Percentiles rank a stretch among this genome's conserved stretches.
Conservation (phyloP, 2,797 vertebrate genomes). For the Sebastes matsubarae region DNA sequence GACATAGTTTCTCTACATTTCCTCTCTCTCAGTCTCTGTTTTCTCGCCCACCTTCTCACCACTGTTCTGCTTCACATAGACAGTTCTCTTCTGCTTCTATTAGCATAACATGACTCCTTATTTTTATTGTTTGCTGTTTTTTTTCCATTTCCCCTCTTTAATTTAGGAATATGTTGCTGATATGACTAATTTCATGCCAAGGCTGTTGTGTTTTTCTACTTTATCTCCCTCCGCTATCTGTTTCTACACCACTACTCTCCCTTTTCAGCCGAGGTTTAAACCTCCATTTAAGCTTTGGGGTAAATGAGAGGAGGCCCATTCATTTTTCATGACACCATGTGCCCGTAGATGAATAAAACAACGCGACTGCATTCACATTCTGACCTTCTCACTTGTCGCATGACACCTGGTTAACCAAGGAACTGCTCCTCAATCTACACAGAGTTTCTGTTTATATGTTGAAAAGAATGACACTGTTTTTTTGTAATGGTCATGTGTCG, state of each 20-base stretch:
- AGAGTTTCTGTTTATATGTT: neutral
- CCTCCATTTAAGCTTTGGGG: slow-evolving; percentile 69
- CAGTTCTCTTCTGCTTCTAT: neutral
- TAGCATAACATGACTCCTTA: neutral
- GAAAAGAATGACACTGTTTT: neutral
- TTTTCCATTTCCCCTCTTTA: neutral
- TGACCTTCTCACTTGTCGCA: slow-evolving; percentile 68
- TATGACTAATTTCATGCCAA: neutral
- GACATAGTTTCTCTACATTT: slow-evolving; percentile 10
- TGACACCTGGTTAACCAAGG: slow-evolving; percentile 49
- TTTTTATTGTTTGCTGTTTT: neutral
- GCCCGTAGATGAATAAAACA: slow-evolving; percentile 76
- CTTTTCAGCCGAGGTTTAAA: slow-evolving; percentile 70
- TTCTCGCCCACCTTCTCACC: slow-evolving; percentile 15
- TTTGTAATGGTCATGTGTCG: neutral
- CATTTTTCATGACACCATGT: slow-evolving; percentile 78
- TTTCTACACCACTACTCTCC: slow-evolving; percentile 60
- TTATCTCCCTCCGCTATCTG: neutral
- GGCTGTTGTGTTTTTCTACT: neutral
- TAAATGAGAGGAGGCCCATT: slow-evolving; percentile 74
- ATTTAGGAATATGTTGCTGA: neutral
- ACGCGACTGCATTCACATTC: slow-evolving; percentile 49
- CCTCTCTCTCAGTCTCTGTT: slow-evolving; percentile 1
- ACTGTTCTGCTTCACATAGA: neutral
- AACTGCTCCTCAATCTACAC: neutral